Evolutionary conservation across 2,888 invertebrate genomes (phyloP), one percentile per base, ranked within the genome.

Genomic region (Danaus chrysippus): DNA sequence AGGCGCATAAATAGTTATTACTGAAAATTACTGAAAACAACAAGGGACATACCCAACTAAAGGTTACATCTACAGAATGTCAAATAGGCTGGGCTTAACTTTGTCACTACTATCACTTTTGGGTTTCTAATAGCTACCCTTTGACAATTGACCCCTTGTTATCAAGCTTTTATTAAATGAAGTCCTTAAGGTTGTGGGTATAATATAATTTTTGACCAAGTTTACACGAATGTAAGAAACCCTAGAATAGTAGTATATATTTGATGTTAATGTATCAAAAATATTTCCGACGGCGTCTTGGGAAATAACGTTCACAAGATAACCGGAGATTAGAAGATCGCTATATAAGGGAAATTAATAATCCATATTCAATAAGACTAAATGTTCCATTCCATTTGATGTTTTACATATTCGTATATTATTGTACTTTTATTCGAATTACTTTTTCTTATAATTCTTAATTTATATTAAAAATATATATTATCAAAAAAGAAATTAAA

Each of bases 241-340:
- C 3, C 23, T 5, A 43, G 1, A 1, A 1, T 43, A 43, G 12
- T 12, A 43, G 1, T 12, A 12, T 43, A 43, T 43, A 43, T 12
- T 12, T 43, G 42, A 53, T 17, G 49, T 15, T 19, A 42, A 41
- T 15, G 10, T 17, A 53, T 58, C 42, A 52, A 58, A 42, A 53
- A 42, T 49, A 17, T n/a, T 58, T 58, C 53, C 42, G 34, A 52
- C 19, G 42, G 58, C 19, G 41, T 42, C 58, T 53, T 58, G 58
- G 58, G 58, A 58, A 58, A 58, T 58, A 42, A 58, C 53, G 49
- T 15, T 53, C 58, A 52, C 17, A 49, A 52, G 52, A 52, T 58
- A 58, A 58, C 53, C 53, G 53, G 58, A 58, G 15, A 58, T 58
- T 53, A 58, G 11, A 52, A 58, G 58, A 58, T 42, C 53, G 12